Evolutionary conservation across 2,113 vertebrate genomes (phyloP), one percentile per base, ranked within the genome.

Genomic region (Vidua chalybeata): DNA sequence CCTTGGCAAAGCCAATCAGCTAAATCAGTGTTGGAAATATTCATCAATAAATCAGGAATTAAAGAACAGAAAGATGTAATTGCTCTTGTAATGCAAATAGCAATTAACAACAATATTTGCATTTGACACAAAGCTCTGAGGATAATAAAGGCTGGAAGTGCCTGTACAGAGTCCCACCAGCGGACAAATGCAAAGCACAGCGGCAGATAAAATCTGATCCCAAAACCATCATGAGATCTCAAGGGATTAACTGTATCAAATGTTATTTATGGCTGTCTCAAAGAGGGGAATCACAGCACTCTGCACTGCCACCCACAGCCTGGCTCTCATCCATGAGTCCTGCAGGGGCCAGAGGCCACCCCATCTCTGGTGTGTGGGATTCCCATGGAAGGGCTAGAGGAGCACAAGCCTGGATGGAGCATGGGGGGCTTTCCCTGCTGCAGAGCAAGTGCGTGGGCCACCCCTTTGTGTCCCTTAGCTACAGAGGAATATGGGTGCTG

Each of bases 1-100:
- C 72, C 82, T 91, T 90, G 78, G 84, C 90, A 93, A 95, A 94
- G 59, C 43, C 15, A 74, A 71, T 76, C 4, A 55, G 33, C 37
- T 91, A 95, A 91, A 72, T 58, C 51, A 67, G 30, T 45, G 30
- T 67, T 81, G 87, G 68, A 91, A 95, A 88, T 91, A 93, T 74
- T 93, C 45, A 91, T 92, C 95, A 94, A 95, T 93, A 96, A 91
- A 95, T 89, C 75, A 84, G 55, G 64, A 95, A 95, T 90, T 95
- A 95, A 86, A 85, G 68, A 94, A 86, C 59, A 80, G 71, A 13
- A 33, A 96, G 85, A 93, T 88, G 72, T 92, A 94, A 93, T 94
- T 39, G 0, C 22, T 74, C 54, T 74, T 80, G 72, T 75, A 93
- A 69, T 81, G 56, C 63, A 94, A 96, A 96, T 94, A 96, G 68